Conservation (phyloP, 2,888 invertebrate species). For the Tachystola acroxantha region DNA sequence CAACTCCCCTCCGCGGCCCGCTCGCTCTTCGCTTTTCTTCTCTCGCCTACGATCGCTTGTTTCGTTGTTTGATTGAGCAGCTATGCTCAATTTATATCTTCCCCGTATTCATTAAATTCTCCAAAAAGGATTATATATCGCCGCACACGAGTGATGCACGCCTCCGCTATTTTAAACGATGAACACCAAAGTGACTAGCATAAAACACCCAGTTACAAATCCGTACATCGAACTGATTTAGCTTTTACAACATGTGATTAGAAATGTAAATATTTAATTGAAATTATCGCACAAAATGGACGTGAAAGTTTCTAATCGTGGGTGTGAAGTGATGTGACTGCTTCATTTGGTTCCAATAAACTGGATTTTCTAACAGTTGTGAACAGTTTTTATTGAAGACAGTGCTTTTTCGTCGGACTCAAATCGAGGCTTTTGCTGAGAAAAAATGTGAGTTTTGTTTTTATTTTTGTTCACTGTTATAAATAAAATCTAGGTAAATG, state of each 20-base stretch:
- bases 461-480: neutral
- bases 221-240: neutral
- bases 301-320: constrained; percentile 53
- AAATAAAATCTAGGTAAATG: too few relatives aligned
- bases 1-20: too few relatives aligned
- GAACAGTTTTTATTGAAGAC: constrained; percentile 8
- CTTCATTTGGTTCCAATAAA: constrained; percentile 24
- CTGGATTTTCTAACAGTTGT: constrained; percentile 11
- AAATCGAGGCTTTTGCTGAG: neutral
- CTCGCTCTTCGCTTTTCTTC: neutral
- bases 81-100: constrained; percentile 1
- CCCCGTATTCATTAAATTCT: constrained; percentile 4
- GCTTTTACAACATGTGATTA: constrained; percentile 58
- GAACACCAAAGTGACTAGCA: constrained; percentile 14
- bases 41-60: neutral
- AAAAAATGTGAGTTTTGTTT: constrained; percentile 23
- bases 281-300: constrained; percentile 58
- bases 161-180: constrained; percentile 30
- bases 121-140: constrained; percentile 18
- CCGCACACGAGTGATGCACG: constrained; percentile 42
- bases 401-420: neutral
- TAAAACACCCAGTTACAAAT: constrained; percentile 1
- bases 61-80: constrained; percentile 5
- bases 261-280: constrained; percentile 59
- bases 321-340: constrained; percentile 49